phyloP scores from a whole-genome alignment of 2,113 vertebrate species.

The Cnemophilus loriae region DNA sequence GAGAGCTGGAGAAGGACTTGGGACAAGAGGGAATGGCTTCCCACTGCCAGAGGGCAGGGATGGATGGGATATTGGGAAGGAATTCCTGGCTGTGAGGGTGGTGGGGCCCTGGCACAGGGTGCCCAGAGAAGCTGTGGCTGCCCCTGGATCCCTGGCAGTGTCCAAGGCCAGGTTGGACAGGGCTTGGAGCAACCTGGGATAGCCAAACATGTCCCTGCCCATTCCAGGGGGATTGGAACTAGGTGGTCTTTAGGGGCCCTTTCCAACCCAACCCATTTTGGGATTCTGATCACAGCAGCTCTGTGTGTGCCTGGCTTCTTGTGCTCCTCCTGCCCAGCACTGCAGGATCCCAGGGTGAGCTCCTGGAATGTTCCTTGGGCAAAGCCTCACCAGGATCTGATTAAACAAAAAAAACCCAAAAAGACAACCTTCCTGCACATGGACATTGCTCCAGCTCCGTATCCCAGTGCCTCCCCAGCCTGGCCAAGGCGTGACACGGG shows the following conservation, averaged over 20 bases:
- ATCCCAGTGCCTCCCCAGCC: not conserved
- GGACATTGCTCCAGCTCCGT: not conserved
- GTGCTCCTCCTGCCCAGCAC: not conserved
- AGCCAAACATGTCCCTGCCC: accelerated
- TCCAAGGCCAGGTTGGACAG: accelerated
- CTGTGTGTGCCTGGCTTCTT: not conserved
- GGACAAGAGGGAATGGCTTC: not conserved
- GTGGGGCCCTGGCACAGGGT: not conserved
- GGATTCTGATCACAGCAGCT: not conserved
- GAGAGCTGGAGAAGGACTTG: not conserved
- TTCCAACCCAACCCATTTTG: not conserved
- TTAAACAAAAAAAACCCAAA: not conserved
- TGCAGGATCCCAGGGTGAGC: not conserved
- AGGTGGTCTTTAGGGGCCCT: accelerated
- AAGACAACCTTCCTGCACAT: not conserved
- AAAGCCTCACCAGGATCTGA: not conserved
- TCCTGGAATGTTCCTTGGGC: not conserved
- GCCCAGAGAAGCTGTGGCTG: not conserved
- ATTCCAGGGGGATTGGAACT: not conserved
- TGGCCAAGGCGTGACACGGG: accelerated
- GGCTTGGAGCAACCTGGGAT: not conserved
- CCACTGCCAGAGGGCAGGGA: accelerated
- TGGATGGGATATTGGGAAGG: not conserved
- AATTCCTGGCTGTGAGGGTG: accelerated
- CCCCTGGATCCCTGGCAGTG: not conserved